Evolutionary conservation across 2,797 vertebrate genomes (phyloP), one percentile per base, ranked within the genome.

Genomic region (Rhyacichthys aspro): DNA sequence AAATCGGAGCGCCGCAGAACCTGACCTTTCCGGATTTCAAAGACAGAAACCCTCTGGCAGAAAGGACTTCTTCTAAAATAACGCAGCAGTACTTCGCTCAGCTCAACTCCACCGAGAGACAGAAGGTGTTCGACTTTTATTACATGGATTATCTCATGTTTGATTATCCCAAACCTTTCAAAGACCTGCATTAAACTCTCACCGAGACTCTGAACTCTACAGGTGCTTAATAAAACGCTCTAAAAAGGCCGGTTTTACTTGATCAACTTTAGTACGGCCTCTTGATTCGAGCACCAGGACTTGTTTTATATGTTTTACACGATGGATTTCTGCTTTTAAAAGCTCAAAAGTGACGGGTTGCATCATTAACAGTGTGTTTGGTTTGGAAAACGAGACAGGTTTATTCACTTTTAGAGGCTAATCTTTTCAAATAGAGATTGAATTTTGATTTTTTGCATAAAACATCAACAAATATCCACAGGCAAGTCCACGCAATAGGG

Each of bases 81-180:
- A 91, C 94, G 0, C 90, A 79, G 61, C 89, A 79, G 18, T 98
- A 98, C 84, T 96, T 98, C 59, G 85, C 93, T 7, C 93, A 94
- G 88, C 93, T 98, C 41, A 94, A 93, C 1, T 67, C 92, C 36
- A 88, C 90, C 0, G 95, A 98, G 82, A 81, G 94, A n/a, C 96
- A 96, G 74, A 91, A 90, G 37, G 85, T 90, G 16, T 98, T 95
- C 0, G 95, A 98, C 85, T 96, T 98, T 71, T 98, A 96, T 82
- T 95, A 94, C 71, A 95, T 95, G 94, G 96, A 98, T 79, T 97
- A 98, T 63, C 85, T 96, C 70, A 95, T 96, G 95, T 98, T 98
- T 67, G 93, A 96, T 89, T 98, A 97, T 81, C 93, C 94, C 33
- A 97, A 96, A 76, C 96, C 96, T 57, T 95, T 95, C 45, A 87